Evolutionary conservation across 2,888 invertebrate species (phyloP), one percentile per base, ranked within the genome.

Genomic region (Apamea anceps): DNA sequence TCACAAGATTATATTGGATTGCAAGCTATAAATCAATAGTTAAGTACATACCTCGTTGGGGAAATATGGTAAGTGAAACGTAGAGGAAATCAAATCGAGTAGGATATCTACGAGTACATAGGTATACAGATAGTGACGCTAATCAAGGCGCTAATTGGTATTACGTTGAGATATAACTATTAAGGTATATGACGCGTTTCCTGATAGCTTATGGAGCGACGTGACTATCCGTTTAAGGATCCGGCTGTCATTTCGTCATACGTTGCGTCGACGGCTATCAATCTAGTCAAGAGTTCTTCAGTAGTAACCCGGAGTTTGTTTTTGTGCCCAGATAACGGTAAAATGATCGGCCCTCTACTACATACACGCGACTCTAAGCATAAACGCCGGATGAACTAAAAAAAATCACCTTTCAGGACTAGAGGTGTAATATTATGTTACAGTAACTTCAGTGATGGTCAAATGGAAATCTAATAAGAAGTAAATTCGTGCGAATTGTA

Each of bases 101-200:
- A 51, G 51, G 32, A 25, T 67, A 79, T 67, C 79, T 67, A n/a
- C n/a, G n/a, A n/a, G n/a, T n/a, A n/a, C 13, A 57, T 57, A 25
- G 25, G 21, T 54, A 51, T 51, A 28, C 18, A 25, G 32, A 48
- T 66, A 80, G 37, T n/a, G 62, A 62, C 42, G 48, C 4, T 62
- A 67, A 67, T 80, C 66, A 66, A 32, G 48, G 75, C 28, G 66
- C 25, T 51, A 37, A 21, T 62, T 45, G n/a, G 66, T 68, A 57
- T 67, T 42, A 71, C 25, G 25, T n/a, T 45, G 25, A 72, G 37
- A 51, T 63, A 68, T 48, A 65, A 32, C 21, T 51, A 74, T 7
- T 32, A n/a, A 66, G 4, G 60, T 15, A 60, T 37, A 66, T 72
- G 81, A 85, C 67, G 85, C 25, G 71, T 68, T 68, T 68, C 57